A percentile compares a stretch with the other conserved stretches of the same genome.
phyloP scores from a whole-genome alignment of 2,888 invertebrate species.

The Tetanocera ferruginea region DNA sequence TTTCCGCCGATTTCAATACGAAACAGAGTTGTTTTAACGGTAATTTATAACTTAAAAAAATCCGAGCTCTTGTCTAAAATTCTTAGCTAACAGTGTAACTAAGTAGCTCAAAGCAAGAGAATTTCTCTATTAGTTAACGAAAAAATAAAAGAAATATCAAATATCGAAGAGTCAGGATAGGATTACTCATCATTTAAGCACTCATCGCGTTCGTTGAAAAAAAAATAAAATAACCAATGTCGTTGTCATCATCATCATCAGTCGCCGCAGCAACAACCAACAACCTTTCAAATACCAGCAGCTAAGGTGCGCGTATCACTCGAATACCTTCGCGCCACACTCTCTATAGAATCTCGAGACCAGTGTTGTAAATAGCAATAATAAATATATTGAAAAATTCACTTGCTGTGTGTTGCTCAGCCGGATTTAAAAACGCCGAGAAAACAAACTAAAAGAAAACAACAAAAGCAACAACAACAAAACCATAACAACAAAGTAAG shows the following conservation, averaged over 20 bases:
- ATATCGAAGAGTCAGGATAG: constrained; percentile 1
- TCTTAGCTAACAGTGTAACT: background rate
- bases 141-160: background rate
- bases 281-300: background rate
- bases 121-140: background rate
- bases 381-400: no score
- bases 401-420: no score
- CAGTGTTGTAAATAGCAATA: background rate
- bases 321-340: background rate
- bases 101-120: background rate
- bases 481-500: background rate
- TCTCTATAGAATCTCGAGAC: background rate
- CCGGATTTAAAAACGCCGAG: background rate
- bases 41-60: constrained; percentile 1
- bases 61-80: constrained; percentile 38
- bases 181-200: constrained; percentile 42
- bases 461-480: background rate
- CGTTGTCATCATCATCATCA: background rate
- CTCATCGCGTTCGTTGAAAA: background rate
- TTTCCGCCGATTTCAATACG: background rate
- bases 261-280: background rate
- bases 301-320: background rate
- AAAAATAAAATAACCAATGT: constrained; percentile 25
- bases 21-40: constrained; percentile 24
- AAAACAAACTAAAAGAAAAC: background rate